Conservation (phyloP, 2,888 invertebrate species). For the Standfussiana lucernea region DNA sequence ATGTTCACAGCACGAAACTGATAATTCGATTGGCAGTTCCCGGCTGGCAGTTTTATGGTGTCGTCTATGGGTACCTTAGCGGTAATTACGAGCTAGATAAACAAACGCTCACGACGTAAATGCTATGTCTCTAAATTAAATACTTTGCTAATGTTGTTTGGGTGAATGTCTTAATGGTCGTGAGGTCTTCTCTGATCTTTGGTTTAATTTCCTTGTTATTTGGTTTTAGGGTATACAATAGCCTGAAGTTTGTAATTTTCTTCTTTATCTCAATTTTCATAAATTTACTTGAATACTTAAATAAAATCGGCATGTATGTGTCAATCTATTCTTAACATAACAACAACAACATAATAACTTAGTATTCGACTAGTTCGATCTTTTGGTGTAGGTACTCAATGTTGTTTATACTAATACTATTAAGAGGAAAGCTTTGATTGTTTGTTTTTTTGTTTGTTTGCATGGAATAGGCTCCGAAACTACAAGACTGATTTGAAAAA, state of each 20-base stretch:
- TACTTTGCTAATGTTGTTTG: constrained; percentile 32
- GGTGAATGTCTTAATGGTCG: constrained; percentile 11
- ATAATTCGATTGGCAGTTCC: constrained; percentile 69
- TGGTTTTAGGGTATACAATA: not conserved
- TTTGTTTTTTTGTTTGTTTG: too few species aligned
- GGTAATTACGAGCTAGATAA: constrained; percentile 73
- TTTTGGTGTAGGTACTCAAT: too few species aligned
- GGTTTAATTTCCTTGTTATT: constrained; percentile 23
- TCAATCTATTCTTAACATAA: too few species aligned
- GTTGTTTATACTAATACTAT: too few species aligned
- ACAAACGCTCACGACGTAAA: constrained; percentile 55
- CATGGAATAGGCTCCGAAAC: too few species aligned
- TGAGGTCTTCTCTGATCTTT: constrained; percentile 7
- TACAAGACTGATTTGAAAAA: too few species aligned
- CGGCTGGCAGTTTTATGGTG: constrained; percentile 72
- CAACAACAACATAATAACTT: too few species aligned
- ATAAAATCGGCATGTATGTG: too few species aligned
- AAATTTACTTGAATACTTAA: not conserved
- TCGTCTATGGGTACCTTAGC: constrained; percentile 66
- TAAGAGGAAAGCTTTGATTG: too few species aligned
- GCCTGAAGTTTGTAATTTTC: not conserved
- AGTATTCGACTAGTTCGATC: too few species aligned
- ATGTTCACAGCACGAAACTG: constrained; percentile 58
- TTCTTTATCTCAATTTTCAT: not conserved
- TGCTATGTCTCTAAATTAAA: constrained; percentile 58